Base-by-base conservation (phyloP, 1,140 invertebrate genomes). In the Drosophila sturtevanti region DNA sequence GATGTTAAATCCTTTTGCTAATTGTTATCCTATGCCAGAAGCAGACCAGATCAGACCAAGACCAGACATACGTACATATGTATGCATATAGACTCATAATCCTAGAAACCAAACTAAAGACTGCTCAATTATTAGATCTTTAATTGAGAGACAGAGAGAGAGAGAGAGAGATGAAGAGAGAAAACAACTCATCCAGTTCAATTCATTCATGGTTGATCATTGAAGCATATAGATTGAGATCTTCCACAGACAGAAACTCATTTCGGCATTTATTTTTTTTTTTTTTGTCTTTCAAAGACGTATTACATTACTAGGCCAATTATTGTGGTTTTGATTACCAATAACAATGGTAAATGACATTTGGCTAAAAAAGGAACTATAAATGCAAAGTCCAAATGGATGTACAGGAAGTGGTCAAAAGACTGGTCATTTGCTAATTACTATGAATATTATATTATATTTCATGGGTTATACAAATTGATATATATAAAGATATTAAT, bases 111-210 rank as follows among this genome's bases (percentile, higher is more conserved):
- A 37, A 34, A 37, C 22, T 48, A 48, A 66, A 68, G 77, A 72
- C 82, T 82, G 79, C 79, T 87, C 84, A 87, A 87, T 87, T 87
- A 87, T 87, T 76, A 84, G 60, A 87, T 86, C 70, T 77, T 69
- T 66, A 48, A 48, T 76, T 85, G 86, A 85, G 81, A 81, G 70
- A 81, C 62, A 70, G 56, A 80, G 67, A 52, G 64, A 70, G 37
- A 60, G 51, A 41, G 56, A 81, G 70, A 81, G 65, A 70, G 56
- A 80, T 67, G 59, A 70, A 70, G 37, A 60, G 51, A 41, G 56
- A 64, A 58, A 41, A 68, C n/a, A 27, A 37, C 22, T 54, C 11
- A 21, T 41, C 10, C 12, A n/a, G n/a, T n/a, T 27, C 16, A 54
- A 16, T 44, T 51, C 77, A 85, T 85, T 85, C 77, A 85, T 66